Evolutionary conservation across 2,888 invertebrate species (phyloP), one percentile per base, ranked within the genome.

Genomic region (Lasiommata megera): DNA sequence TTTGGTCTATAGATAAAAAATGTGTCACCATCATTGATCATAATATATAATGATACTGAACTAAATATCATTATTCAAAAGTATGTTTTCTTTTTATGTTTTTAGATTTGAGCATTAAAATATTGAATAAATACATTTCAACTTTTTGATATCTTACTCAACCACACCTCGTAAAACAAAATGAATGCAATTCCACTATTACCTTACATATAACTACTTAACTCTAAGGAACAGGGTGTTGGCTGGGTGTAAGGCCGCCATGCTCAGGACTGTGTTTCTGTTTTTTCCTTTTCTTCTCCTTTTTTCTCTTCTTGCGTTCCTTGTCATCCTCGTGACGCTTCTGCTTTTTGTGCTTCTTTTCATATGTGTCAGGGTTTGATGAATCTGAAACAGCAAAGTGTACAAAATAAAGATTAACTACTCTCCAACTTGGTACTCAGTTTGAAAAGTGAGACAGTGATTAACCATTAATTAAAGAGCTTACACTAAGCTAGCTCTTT

Each of bases 321-420:
- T 97, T 97, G 71, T 98, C 97, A 67, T 98, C 98, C 70, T 98
- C 97, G 70, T 97, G 97, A 36, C 97, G 92, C 79, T 97, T 97
- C 75, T 97, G 97, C 80, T 97, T 98, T 92, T 97, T 98, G 82
- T 97, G 97, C 80, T 98, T 98, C 92, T 97, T 98, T 77, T 98
- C 98, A 72, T 97, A 97, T 14, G 96, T 95, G 78, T 97, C 97
- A 58, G 94, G 93, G 62, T 93, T 92, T 61, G 93, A 92, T 29
- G 93, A 92, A 76, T 93, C 93, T 93, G 73, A 11, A 73, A 76
- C 46, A 54, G 52, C 17, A 31, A 46, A 37, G 6, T 23, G 23
- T 23, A 23, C 5, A 23, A 23, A 23, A 23, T 23, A 23, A 23
- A 23, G 23, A 23, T n/a, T n/a, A n/a, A n/a, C n/a, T n/a, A n/a